Conservation (phyloP, 1,140 invertebrate genomes). For the Drosophila chauvacae region DNA sequence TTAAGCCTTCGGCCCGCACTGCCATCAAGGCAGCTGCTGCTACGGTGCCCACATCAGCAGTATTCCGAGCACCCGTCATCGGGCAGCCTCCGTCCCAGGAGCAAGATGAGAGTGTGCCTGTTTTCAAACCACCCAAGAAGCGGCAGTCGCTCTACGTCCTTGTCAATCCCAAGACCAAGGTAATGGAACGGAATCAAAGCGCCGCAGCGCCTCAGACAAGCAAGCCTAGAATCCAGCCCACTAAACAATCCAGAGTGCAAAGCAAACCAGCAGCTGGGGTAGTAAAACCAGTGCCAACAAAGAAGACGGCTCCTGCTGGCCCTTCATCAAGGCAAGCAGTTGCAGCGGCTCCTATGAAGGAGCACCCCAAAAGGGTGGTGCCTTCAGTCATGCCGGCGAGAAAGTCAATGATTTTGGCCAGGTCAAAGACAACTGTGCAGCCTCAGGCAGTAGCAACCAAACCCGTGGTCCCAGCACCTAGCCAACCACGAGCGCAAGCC, state of each 20-base stretch:
- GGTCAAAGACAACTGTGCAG: not conserved
- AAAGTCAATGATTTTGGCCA: not conserved
- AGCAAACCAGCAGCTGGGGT: not conserved
- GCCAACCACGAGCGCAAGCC: not conserved
- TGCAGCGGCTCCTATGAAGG: not conserved
- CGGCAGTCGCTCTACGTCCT: slow-evolving; percentile 43
- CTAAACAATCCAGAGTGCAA: not conserved
- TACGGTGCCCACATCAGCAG: slow-evolving; percentile 2
- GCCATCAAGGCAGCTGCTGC: not conserved
- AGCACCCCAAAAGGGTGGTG: no score
- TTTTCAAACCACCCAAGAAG: slow-evolving; percentile 27
- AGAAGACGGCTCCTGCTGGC: not conserved
- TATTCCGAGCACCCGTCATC: slow-evolving; percentile 8
- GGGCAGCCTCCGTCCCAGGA: not conserved
- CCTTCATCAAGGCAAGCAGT: not conserved
- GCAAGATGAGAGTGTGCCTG: not conserved
- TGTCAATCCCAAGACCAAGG: slow-evolving; percentile 20
- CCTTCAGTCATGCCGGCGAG: not conserved
- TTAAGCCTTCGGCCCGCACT: not conserved
- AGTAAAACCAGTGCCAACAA: not conserved
- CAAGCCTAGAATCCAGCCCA: not conserved
- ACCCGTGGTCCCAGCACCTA: not conserved
- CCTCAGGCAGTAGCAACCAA: not conserved
- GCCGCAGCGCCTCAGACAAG: not conserved
- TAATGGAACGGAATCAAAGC: not conserved